Evolutionary conservation across 2,888 invertebrate genomes (phyloP), one percentile per base, ranked within the genome.

Genomic region (Nomada flava): DNA sequence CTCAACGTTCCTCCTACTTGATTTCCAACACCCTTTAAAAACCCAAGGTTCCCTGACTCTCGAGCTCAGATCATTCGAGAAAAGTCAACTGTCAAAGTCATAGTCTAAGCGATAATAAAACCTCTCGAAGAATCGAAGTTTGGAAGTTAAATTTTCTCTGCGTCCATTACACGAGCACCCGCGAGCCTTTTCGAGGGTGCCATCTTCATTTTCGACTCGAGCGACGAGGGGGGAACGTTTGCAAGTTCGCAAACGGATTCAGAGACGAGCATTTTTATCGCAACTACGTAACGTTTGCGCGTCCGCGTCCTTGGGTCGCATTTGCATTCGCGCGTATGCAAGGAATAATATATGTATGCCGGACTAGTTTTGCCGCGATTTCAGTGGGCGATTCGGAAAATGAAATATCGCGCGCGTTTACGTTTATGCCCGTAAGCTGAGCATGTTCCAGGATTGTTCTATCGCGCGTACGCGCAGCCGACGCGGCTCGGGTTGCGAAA

Each of bases 251-350:
- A 7, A 57, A 80, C 63, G 72, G 63, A 57, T 42, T 47, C 13
- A 64, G 18, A 26, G 47, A 36, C 29, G 63, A 64, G 53, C 52
- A 73, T 53, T 82, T 77, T 83, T 83, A 83, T 83, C 82, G 77
- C 63, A 3, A 60, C 5, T 36, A 23, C 26, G 60, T 29, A 60
- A 73, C 82, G 65, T 76, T 68, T 82, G 26, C 67, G 13, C 69
- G 65, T 26, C 44, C 26, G 23, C 20, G 83, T 65, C 82, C 82
- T 82, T 77, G 83, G 57, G 26, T 72, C 4, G 76, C 65, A 83
- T 83, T 83, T 73, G 82, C 82, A 82, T 82, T 81, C 67, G 47
- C 74, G 59, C 59, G 82, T 64, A 36, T 36, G 59, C 57, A 71
- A 62, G 63, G 44, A 57, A 47, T n/a, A 42, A 62, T 52, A n/a